Evolutionary conservation across 1,140 invertebrate genomes (phyloP).

Genomic region (Drosophila kanapiae): DNA sequence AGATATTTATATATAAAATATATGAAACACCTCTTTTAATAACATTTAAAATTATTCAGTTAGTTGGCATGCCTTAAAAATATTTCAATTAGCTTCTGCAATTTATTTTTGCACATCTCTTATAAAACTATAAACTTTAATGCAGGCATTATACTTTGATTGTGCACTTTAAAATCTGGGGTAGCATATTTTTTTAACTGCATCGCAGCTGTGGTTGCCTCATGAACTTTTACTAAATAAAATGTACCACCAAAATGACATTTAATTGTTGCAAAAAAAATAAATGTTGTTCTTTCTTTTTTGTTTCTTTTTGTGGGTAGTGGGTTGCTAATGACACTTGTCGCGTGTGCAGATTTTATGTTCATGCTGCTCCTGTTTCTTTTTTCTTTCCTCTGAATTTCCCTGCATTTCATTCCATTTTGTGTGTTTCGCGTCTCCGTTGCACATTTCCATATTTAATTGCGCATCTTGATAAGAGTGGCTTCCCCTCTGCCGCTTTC

Average conservation of each 20-base stretch:
- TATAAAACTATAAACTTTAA: neutral
- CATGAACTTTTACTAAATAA: constrained; percentile 72
- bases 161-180: neutral
- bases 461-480: constrained; percentile 77
- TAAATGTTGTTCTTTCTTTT: constrained; percentile 2
- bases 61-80: too few relatives aligned
- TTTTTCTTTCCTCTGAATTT: constrained; percentile 36
- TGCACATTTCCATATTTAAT: constrained; percentile 83
- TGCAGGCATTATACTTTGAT: neutral
- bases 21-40: too few relatives aligned
- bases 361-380: constrained; percentile 33
- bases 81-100: neutral
- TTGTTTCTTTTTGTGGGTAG: constrained; percentile 12
- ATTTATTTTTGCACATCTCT: neutral
- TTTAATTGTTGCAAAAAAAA: constrained; percentile 64
- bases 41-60: too few relatives aligned
- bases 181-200: neutral
- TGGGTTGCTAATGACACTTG: constrained; percentile 63
- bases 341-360: constrained; percentile 74
- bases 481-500: neutral
- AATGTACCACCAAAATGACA: constrained; percentile 74
- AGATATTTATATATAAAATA: too few relatives aligned
- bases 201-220: constrained; percentile 40
- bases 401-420: constrained; percentile 54
- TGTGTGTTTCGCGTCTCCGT: constrained; percentile 42